These are phyloP conservation scores for Ailurus styani DNA, from an alignment of 2,113 vertebrate species.

Conservation along the genomic window DNA sequence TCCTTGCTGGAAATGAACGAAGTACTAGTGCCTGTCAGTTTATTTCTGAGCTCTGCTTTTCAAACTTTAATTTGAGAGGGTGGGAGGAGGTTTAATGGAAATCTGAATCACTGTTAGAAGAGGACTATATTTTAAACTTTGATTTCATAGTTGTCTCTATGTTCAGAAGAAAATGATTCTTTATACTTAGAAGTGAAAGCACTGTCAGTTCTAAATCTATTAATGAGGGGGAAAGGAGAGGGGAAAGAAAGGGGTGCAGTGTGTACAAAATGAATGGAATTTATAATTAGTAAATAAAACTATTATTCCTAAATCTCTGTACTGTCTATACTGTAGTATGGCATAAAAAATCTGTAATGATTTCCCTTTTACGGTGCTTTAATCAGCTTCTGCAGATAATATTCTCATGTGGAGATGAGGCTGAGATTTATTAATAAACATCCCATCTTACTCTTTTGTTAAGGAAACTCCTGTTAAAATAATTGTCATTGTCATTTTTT, in stretches of 20 bases:
- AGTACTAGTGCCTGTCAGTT: conserved; percentile 63
- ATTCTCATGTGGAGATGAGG: background rate
- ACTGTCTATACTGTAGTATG: background rate
- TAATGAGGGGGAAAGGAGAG: conserved; percentile 30
- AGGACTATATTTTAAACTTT: conserved; percentile 69
- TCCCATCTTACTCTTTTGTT: background rate
- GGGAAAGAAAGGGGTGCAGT: background rate
- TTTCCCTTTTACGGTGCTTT: conserved; percentile 15
- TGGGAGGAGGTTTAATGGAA: conserved; percentile 70
- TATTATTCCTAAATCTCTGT: background rate
- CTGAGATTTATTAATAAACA: conserved; percentile 13
- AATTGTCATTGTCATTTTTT: background rate
- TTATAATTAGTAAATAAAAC: conserved; percentile 52
- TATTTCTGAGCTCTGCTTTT: conserved; percentile 69
- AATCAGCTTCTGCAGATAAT: conserved; percentile 7
- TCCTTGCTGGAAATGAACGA: conserved; percentile 67
- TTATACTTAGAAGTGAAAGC: conserved; percentile 67
- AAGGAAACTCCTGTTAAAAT: conserved; percentile 3
- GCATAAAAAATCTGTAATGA: background rate
- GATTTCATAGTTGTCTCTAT: conserved; percentile 66
- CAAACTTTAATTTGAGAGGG: conserved; percentile 74
- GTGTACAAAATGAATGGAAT: conserved; percentile 20
- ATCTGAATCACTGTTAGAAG: conserved; percentile 58
- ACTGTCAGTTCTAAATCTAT: conserved; percentile 69
- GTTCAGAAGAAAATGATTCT: conserved; percentile 67